A percentile compares a stretch with the other conserved stretches of the same genome.
Evolutionary conservation across 1,140 invertebrate species (phyloP).

Genomic region (Drosophila insularis): DNA sequence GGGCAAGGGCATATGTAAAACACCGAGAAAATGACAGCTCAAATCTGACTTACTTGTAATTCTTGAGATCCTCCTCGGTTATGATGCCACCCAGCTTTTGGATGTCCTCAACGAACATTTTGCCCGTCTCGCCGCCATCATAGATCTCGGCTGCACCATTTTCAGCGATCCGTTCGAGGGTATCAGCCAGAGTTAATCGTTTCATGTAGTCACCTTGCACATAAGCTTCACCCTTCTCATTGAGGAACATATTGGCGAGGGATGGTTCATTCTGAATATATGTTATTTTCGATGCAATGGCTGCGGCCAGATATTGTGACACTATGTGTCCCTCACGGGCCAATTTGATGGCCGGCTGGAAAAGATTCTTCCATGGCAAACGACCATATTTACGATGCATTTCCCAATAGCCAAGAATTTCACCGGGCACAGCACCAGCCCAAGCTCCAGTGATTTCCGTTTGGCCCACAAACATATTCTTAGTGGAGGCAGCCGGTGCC

Average conservation of each 20-base stretch:
- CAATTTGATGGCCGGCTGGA: constrained; percentile 90
- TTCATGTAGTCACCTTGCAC: constrained; percentile 88
- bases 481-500: constrained; percentile 87
- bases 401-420: constrained; percentile 93
- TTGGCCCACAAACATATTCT: constrained; percentile 87
- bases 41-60: constrained; percentile 82
- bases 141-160: constrained; percentile 87
- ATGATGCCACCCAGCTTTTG: constrained; percentile 88
- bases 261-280: constrained; percentile 86
- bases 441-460: constrained; percentile 83
- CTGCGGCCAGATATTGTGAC: constrained; percentile 87
- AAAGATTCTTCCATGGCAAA: constrained; percentile 91
- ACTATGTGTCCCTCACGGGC: constrained; percentile 89
- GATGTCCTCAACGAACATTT: constrained; percentile 88
- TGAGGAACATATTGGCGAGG: constrained; percentile 86
- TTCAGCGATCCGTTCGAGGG: constrained; percentile 88
- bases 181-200: constrained; percentile 87
- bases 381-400: constrained; percentile 90
- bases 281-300: constrained; percentile 84
- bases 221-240: constrained; percentile 86
- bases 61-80: constrained; percentile 88
- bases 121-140: constrained; percentile 87
- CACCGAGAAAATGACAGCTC: no score
- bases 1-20: no score
- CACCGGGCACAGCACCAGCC: constrained; percentile 95